Evolutionary conservation across 2,888 invertebrate genomes (phyloP).

Genomic region (Oxycera nigricornis): DNA sequence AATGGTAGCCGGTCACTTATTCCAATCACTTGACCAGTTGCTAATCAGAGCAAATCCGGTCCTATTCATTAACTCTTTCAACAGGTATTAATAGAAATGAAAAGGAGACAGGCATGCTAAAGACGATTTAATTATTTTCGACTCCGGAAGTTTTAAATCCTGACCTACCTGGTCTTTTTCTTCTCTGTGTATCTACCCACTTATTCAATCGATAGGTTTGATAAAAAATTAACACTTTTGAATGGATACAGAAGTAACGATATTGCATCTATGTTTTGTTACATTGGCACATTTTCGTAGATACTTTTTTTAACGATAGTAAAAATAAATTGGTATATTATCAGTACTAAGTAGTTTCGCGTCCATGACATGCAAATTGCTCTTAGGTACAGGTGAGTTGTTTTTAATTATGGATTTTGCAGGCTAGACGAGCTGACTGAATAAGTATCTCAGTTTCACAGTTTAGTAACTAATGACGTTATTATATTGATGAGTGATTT

Average conservation of each 20-base stretch:
- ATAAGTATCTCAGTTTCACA: too few relatives aligned
- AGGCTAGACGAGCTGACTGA: too few relatives aligned
- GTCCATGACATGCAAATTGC: constrained; percentile 31
- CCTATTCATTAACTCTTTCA: constrained; percentile 14
- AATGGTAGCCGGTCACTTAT: background rate
- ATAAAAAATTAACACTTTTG: background rate
- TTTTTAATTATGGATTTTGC: too few relatives aligned
- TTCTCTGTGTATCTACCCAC: background rate
- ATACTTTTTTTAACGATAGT: too few relatives aligned
- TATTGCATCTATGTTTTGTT: background rate
- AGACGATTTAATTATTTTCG: background rate
- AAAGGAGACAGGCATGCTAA: background rate
- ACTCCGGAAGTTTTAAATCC: constrained; percentile 13
- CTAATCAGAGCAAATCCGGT: constrained; percentile 19
- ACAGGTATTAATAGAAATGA: background rate
- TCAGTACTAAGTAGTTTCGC: background rate
- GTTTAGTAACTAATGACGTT: too few relatives aligned
- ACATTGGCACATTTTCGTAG: constrained; percentile 21
- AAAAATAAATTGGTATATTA: background rate
- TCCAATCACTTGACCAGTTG: background rate
- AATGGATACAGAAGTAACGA: background rate
- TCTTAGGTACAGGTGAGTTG: too few relatives aligned
- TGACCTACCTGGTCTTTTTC: constrained; percentile 10
- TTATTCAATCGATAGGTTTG: background rate
- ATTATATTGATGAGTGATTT: too few relatives aligned